Evolutionary conservation across 2,888 invertebrate genomes (phyloP).

Genomic region (Tuberolachnus salignus): DNA sequence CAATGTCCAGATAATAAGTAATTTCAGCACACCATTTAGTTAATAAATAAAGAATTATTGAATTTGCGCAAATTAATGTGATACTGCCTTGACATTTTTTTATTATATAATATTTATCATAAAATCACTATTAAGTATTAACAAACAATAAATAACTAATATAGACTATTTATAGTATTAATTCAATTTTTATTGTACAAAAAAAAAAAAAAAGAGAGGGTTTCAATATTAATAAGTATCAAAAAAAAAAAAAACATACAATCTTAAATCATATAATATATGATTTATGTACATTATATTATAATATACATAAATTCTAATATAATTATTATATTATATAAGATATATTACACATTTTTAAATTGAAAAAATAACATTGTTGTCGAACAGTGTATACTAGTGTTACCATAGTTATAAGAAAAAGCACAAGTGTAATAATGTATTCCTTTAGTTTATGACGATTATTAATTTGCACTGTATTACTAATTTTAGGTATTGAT

Average conservation of each 20-base stretch:
- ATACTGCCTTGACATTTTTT: constrained; percentile 45
- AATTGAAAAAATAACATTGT: constrained; percentile 24
- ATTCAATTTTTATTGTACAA: not conserved
- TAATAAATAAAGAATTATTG: constrained; percentile 15
- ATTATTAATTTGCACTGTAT: constrained; percentile 53
- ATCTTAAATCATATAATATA: no score
- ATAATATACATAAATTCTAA: no score
- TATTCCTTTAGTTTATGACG: constrained; percentile 52
- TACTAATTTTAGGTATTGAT: constrained; percentile 29
- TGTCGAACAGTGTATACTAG: constrained; percentile 49
- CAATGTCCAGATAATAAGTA: not conserved
- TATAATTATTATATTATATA: constrained; percentile 8
- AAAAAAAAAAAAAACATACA: constrained; percentile 1
- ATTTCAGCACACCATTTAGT: constrained; percentile 34
- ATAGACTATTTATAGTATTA: constrained; percentile 20
- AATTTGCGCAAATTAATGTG: constrained; percentile 48
- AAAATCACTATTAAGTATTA: not conserved
- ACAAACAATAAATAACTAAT: not conserved
- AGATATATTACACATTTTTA: not conserved
- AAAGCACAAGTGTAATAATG: constrained; percentile 55
- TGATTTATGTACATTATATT: no score
- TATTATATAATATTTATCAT: constrained; percentile 27
- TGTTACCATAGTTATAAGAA: constrained; percentile 54
- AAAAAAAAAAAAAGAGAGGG: not conserved
- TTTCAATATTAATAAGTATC: not conserved